Evolutionary conservation across 1,140 invertebrate species (phyloP), one percentile per base, ranked within the genome.

Genomic region (Yoshiicerus persimilis): DNA sequence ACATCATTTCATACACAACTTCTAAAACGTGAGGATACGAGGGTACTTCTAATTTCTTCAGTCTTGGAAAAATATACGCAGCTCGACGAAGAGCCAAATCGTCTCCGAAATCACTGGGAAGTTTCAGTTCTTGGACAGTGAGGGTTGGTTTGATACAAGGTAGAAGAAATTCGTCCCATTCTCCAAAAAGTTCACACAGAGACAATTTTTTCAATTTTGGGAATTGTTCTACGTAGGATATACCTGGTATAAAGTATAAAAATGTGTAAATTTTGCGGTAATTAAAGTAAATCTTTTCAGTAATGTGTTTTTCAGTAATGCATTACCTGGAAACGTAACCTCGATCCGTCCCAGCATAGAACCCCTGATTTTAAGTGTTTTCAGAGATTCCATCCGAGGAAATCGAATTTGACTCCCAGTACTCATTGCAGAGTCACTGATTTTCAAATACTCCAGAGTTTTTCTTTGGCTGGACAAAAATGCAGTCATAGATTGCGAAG

Each of bases 371-470:
- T 47, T 86, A 4, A 88, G 38, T 8, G 84, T 77, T 32, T 88
- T 77, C n/a, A 88, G 47, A n/a, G 56, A 9, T 34, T 86, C 30
- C 62, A 88, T 75, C 1, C 66, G 39, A 25, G 87, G 87, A 88
- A 88, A 88, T 9, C 62, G 30, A 20, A 88, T 75, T 34, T 85
- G 27, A n/a, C 64, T 62, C 4, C 56, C 32, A 1, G 87, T 85
- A 32, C 87, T 88, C 87, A 88, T 88, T n/a, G 87, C 84, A 25
- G 84, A 41, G 36, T 88, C 87, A 32, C 83, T n/a, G 20, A 88
- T 80, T 47, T 77, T 75, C 27, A 86, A 56, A 13, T 47, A 36
- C 27, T 80, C 38, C 20, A 88, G n/a, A 10, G 62, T 80, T 30
- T 34, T 77, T 13, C 87, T 88, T 36, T 88, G 87, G 34, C 66